Evolutionary conservation across 2,888 invertebrate genomes (phyloP).

Genomic region (Phaedon cochleariae): DNA sequence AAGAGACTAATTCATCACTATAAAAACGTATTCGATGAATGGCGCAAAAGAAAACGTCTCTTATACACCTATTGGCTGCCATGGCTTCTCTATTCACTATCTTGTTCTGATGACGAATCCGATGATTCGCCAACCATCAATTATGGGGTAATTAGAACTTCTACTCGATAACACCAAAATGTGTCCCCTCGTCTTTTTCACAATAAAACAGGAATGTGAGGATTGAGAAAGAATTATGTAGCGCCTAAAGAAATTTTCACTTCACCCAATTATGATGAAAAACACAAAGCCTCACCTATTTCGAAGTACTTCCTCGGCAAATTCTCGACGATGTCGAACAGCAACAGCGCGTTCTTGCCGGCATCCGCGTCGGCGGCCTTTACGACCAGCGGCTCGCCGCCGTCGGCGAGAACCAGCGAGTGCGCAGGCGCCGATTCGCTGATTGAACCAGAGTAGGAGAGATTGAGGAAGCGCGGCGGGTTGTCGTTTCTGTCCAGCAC

Average conservation of each 20-base stretch:
- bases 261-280: no score
- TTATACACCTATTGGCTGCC: no score
- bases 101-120: no score
- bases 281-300: constrained; percentile 65
- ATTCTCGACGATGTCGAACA: constrained; percentile 85
- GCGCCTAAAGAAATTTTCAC: constrained; percentile 69
- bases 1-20: no score
- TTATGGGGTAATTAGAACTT: no score
- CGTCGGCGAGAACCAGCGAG: constrained; percentile 75
- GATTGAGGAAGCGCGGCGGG: constrained; percentile 75
- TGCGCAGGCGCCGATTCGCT: constrained; percentile 78
- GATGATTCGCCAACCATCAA: no score
- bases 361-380: constrained; percentile 86
- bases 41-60: no score
- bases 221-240: background rate
- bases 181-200: no score
- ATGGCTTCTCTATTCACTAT: no score
- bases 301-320: constrained; percentile 81
- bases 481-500: constrained; percentile 91
- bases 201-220: no score
- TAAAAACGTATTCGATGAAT: no score
- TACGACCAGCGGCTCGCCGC: constrained; percentile 82
- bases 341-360: constrained; percentile 83
- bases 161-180: no score
- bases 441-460: constrained; percentile 75